Percentiles rank a stretch among this genome's conserved stretches.
Evolutionary conservation across 2,888 invertebrate genomes (phyloP).

Genomic region (Hypomecis punctinalis): DNA sequence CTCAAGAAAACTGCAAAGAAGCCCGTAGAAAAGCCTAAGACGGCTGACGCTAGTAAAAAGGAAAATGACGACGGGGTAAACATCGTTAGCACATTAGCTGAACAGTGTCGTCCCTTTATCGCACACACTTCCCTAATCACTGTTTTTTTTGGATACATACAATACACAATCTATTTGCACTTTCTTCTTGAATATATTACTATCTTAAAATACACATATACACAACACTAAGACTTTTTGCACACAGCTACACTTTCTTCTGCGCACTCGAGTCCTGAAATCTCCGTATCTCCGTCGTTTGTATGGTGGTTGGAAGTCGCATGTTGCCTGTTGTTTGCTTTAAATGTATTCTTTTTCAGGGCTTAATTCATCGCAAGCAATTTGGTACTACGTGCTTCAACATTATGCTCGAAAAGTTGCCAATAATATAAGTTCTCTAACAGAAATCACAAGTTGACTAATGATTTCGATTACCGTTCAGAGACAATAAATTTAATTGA

Average conservation of each 20-base stretch:
- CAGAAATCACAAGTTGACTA: background rate
- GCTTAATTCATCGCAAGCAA: conserved; percentile 13
- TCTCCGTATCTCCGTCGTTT: conserved; percentile 46
- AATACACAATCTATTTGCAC: conserved; percentile 24
- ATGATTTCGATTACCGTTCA: background rate
- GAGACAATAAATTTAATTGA: background rate
- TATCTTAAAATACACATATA: conserved; percentile 6
- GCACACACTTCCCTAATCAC: conserved; percentile 46
- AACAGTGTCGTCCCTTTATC: conserved; percentile 53
- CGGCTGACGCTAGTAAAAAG: conserved; percentile 55
- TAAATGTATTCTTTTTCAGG: conserved; percentile 48
- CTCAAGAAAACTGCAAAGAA: conserved; percentile 80
- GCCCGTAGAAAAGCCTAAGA: conserved; percentile 71
- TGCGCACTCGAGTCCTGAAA: conserved; percentile 40
- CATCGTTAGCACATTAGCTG: conserved; percentile 51
- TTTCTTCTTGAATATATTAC: conserved; percentile 11
- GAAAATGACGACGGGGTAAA: conserved; percentile 65
- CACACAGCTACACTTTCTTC: conserved; percentile 42
- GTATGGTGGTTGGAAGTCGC: conserved; percentile 65
- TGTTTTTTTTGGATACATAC: conserved; percentile 14
- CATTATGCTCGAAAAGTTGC: background rate
- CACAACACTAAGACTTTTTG: conserved; percentile 9
- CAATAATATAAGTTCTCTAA: background rate
- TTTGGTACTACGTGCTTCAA: conserved; percentile 2
- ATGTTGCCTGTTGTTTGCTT: conserved; percentile 64